These are phyloP conservation scores for Epizoanthus fatuus DNA, from an alignment of 92 coral and sea anemone species.

Conservation along the genomic window DNA sequence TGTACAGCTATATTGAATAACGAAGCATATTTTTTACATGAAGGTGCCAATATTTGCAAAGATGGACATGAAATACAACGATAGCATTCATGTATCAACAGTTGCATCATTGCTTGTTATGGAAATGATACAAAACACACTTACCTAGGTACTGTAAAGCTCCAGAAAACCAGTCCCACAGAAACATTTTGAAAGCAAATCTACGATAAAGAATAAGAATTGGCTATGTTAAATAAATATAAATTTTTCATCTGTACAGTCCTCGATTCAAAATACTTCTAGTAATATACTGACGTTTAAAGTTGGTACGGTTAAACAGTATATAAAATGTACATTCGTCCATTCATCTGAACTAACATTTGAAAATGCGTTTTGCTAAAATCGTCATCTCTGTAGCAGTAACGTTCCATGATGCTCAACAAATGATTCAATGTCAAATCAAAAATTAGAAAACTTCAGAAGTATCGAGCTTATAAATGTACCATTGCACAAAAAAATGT, in stretches of 20 bases:
- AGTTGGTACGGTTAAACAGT: no score
- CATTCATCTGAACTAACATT: constrained; percentile 10
- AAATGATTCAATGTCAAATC: neutral
- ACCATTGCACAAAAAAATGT: constrained; percentile 29
- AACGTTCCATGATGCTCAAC: constrained; percentile 7
- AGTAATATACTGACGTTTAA: no score
- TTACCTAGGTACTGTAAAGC: constrained; percentile 88
- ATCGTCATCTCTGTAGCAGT: constrained; percentile 42
- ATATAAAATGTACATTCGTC: neutral
- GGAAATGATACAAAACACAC: constrained; percentile 24
- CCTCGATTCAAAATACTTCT: no score
- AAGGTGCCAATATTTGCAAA: no score
- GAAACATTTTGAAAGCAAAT: constrained; percentile 86
- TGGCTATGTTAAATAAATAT: neutral
- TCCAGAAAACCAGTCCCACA: constrained; percentile 96
- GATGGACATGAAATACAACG: neutral
- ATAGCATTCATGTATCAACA: neutral
- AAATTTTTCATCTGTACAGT: no score
- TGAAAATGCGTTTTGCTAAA: constrained; percentile 26
- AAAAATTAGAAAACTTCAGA: neutral
- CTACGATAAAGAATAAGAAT: constrained; percentile 46
- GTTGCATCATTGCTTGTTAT: neutral
- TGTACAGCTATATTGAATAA: no score
- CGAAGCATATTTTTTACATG: no score
- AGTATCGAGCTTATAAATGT: constrained; percentile 3